Evolutionary conservation across 2,797 vertebrate genomes (phyloP).

Genomic region (Takifugu rubripes): DNA sequence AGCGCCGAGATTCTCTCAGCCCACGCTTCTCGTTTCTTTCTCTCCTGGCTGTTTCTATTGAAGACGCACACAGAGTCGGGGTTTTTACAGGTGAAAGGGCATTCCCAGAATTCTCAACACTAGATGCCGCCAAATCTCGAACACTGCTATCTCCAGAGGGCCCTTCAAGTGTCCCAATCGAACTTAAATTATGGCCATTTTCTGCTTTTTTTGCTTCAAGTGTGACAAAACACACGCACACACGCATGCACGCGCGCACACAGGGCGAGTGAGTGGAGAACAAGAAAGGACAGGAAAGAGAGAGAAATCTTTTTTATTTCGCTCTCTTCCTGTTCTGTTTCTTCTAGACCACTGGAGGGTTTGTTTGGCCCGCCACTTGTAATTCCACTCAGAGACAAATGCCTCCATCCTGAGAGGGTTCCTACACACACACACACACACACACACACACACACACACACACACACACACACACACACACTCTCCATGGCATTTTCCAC

Average conservation of each 20-base stretch:
- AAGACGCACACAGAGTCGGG: background rate
- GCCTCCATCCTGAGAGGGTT: conserved; percentile 62
- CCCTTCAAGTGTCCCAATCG: too few species aligned
- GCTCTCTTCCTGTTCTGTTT: conserved; percentile 28
- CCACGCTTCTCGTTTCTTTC: background rate
- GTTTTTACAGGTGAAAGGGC: conserved; percentile 4
- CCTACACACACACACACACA: conserved; percentile 46
- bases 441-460: conserved; percentile 26
- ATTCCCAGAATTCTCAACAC: conserved; percentile 2
- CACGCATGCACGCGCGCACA: conserved; percentile 1
- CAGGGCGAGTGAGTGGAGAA: conserved; percentile 5
- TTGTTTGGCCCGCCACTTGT: conserved; percentile 71
- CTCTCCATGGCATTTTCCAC: conserved; percentile 21
- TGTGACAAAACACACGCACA: background rate
- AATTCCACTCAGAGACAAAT: conserved; percentile 77
- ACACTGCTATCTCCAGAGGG: too few species aligned
- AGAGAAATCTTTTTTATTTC: conserved; percentile 37
- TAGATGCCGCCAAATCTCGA: too few species aligned
- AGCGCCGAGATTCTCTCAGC: conserved; percentile 4
- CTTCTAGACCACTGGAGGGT: conserved; percentile 63
- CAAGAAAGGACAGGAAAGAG: conserved; percentile 49
- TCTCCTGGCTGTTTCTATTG: background rate
- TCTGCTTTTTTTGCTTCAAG: conserved; percentile 1
- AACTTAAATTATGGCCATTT: background rate
- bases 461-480: conserved; percentile 9